These are phyloP conservation scores for Acanthornis magna DNA, from an alignment of 2,797 vertebrate genomes.

Conservation along the genomic window DNA sequence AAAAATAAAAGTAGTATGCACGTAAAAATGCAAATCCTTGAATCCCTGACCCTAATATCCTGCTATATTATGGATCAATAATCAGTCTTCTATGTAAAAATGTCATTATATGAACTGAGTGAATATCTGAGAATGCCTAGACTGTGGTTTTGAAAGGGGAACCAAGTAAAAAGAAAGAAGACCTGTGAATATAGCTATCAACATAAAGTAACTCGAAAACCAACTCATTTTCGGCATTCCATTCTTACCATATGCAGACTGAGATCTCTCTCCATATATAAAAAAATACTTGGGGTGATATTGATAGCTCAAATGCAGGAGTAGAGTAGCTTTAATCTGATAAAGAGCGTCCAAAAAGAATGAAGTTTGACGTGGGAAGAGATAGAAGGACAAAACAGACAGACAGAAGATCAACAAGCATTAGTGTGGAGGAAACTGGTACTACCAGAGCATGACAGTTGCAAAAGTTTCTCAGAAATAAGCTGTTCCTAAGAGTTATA, in stretches of 20 bases:
- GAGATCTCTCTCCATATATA: not conserved
- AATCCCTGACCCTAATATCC: not conserved
- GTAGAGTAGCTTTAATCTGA: not conserved
- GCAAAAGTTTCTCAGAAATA: not conserved
- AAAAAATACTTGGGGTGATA: not conserved
- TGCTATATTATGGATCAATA: not conserved
- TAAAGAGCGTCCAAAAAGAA: not conserved
- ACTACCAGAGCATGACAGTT: not conserved
- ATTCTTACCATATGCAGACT: not conserved
- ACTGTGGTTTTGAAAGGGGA: constrained; percentile 45
- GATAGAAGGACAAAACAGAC: not conserved
- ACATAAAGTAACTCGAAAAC: not conserved
- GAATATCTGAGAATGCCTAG: constrained; percentile 34
- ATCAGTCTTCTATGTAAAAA: not conserved
- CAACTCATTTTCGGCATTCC: not conserved
- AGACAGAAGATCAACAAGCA: not conserved
- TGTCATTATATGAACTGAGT: not conserved
- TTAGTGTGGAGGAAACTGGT: not conserved
- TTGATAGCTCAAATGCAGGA: not conserved
- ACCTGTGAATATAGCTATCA: not conserved
- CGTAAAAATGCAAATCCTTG: not conserved
- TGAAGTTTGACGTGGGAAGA: not conserved
- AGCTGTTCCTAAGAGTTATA: not conserved
- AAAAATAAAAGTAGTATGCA: not conserved
- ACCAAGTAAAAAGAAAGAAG: not conserved